Conservation (phyloP, 2,797 vertebrate genomes). For the Xyrichtys novacula region DNA sequence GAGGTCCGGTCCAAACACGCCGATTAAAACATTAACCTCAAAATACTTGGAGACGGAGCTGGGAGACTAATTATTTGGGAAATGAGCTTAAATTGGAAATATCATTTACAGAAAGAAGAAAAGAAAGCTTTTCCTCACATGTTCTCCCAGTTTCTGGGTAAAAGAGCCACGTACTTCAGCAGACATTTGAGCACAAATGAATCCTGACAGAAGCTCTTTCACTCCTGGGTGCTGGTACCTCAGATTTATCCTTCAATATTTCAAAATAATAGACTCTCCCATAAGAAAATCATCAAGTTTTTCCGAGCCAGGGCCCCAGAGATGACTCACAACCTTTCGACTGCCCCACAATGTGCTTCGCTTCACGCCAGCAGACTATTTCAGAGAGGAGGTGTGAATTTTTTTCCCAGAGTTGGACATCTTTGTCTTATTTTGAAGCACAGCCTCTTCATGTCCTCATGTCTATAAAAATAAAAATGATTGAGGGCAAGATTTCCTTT, state of each 20-base stretch:
- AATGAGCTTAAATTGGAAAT: not conserved
- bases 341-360: constrained; percentile 9
- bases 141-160: not conserved
- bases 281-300: constrained; percentile 30
- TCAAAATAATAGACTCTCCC: constrained; percentile 15
- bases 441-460: constrained; percentile 21
- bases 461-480: constrained; percentile 31
- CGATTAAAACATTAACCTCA: constrained; percentile 11
- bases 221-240: constrained; percentile 28
- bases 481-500: constrained; percentile 24
- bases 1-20: not conserved
- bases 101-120: not conserved
- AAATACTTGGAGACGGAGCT: not conserved
- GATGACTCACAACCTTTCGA: constrained; percentile 39
- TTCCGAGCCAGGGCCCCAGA: constrained; percentile 1
- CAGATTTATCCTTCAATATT: constrained; percentile 36
- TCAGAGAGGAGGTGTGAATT: constrained; percentile 39
- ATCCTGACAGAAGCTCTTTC: not conserved
- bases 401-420: constrained; percentile 13
- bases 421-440: not conserved
- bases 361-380: constrained; percentile 30
- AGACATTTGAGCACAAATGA: not conserved
- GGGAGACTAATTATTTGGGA: constrained; percentile 1
- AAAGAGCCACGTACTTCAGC: constrained; percentile 1
- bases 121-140: not conserved